Evolutionary conservation across 2,888 invertebrate genomes (phyloP), one percentile per base, ranked within the genome.

Genomic region (Stramonita haemastoma): DNA sequence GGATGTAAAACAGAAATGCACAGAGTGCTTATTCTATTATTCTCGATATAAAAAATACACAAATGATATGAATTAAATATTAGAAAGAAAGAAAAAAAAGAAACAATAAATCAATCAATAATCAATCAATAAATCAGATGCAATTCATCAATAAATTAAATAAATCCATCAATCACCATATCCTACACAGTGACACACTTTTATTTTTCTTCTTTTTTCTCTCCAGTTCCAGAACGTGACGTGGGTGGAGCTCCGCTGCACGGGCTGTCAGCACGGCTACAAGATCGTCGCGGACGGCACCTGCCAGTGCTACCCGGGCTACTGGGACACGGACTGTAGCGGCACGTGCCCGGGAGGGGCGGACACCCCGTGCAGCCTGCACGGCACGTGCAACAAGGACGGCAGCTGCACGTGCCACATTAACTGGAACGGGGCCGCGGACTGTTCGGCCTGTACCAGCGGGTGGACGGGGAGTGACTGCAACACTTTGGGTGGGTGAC

Each of bases 381-480:
- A 57, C 57, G 84, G 84, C 57, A 57, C 84, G 29, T 84, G 84
- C 84, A 84, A 84, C 84, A 84, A 84, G 29, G 84, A 84, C 84
- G 84, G 56, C 29, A 84, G n/a, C n/a, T 84, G 84, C 84, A 84
- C 84, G 15, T 84, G 84, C 84, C 15, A 29, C 84, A 84, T 84
- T 57, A 84, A 84, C 84, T 84, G 84, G 84, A 57, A 15, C 29
- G 84, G 57, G 4, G n/a, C n/a, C 5, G n/a, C n/a, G 0, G 56
- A n/a, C 29, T 84, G 84, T 29, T 13, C 57, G 17, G 8, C 57
- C 56, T 89, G 89, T 73, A 29, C 89, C 70, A 56, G 26, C 0
- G 89, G 66, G 73, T 89, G 84, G 85, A 36, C 79, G 81, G 88
- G 88, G 32, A 56, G 22, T 4, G 88, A 88, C 83, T 88, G 88